phyloP scores from a whole-genome alignment of 2,797 vertebrate species.

The Centroberyx gerrardi region DNA sequence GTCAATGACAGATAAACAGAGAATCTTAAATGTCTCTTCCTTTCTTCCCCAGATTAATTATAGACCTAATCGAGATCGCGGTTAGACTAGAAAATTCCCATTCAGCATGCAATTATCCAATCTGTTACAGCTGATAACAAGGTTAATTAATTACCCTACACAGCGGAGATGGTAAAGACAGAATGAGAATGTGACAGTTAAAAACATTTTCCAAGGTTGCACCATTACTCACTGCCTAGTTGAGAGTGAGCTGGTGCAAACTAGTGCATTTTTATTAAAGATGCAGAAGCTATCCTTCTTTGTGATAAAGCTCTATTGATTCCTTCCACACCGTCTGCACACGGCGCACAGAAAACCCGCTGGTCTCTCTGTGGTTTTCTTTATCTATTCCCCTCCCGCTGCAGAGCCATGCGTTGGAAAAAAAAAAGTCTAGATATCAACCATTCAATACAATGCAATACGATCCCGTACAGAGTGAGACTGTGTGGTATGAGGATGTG shows the following conservation, averaged over 20 bases:
- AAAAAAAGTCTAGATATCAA: conserved; percentile 4
- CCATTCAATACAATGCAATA: not conserved
- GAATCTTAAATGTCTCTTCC: conserved; percentile 57
- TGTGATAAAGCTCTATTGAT: conserved; percentile 25
- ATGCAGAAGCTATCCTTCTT: conserved; percentile 1
- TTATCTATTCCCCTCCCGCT: conserved; percentile 1
- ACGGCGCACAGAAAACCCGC: not conserved
- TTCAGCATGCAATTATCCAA: conserved; percentile 76
- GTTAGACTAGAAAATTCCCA: conserved; percentile 67
- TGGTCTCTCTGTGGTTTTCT: not conserved
- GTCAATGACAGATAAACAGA: conserved; percentile 70
- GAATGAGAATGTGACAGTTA: conserved; percentile 55
- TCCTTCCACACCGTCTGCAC: conserved; percentile 17
- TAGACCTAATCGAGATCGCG: conserved; percentile 70
- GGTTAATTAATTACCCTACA: conserved; percentile 75
- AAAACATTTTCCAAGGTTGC: conserved; percentile 55
- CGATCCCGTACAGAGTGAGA: conserved; percentile 4
- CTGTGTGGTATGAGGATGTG: not conserved
- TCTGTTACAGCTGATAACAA: conserved; percentile 70
- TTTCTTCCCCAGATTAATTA: conserved; percentile 72
- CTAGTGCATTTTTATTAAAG: conserved; percentile 13
- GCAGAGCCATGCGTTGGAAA: not conserved
- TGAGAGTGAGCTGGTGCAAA: conserved; percentile 33
- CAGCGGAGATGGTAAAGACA: conserved; percentile 50
- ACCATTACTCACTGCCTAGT: conserved; percentile 56